Base-by-base conservation (phyloP, 1,140 invertebrate species). In the Mercenaria mercenaria region DNA sequence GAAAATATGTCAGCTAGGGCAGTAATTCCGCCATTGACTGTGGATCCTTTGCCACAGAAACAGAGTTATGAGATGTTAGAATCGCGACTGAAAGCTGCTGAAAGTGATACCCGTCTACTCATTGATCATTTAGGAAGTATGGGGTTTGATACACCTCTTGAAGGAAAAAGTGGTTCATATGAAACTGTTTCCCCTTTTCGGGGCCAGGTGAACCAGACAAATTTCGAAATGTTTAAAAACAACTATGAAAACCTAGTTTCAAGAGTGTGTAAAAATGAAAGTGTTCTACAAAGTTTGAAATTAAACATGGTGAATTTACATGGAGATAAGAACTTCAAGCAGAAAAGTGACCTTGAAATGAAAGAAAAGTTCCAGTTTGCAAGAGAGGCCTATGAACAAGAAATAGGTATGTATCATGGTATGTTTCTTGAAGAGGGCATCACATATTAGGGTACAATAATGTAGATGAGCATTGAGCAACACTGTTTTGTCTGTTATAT, bases 261-360 rank as follows among this genome's bases (percentile, higher is more conserved):
- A n/a, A 82, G 93, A 37, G 91, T 93, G 47, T 94, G 93, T 84
- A 89, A 88, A 74, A 81, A 85, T 74, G 93, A 94, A 87, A 94
- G 93, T 83, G 87, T 89, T 50, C 80, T 94, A 20, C 93, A 93
- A 80, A 92, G 89, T 34, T 61, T 94, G 32, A 94, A 93, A 50
- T 50, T 94, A 43, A 92, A 90, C 39, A 59, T 94, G 29, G 81
- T 91, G 6, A 91, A 85, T 59, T 18, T 91, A 4, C 90, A 93
- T 26, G 91, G 91, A 47, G 77, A 91, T 32, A 29, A 64, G 23
- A 90, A 90, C n/a, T 83, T 93, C 34, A 81, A 72, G 26, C 64
- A 82, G 41, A 41, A 85, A 84, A 56, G 92, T 90, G 61, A 94
- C 72, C 61, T 43, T 89, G n/a, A 69, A n/a, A 20, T 90, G 15